phyloP scores from a whole-genome alignment of 2,888 invertebrate species.

The Gari tellinella region DNA sequence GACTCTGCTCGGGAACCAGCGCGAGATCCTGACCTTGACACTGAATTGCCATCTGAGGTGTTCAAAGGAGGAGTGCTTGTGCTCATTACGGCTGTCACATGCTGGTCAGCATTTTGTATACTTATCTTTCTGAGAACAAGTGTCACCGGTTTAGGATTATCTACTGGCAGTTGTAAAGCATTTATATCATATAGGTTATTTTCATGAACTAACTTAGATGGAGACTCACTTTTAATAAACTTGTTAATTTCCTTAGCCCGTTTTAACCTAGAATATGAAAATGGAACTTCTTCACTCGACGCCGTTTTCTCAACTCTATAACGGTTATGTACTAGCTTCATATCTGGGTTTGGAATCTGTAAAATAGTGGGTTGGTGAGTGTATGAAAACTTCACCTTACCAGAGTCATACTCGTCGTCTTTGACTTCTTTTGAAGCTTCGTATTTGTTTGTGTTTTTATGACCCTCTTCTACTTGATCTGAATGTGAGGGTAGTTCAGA shows the following conservation, averaged over 20 bases:
- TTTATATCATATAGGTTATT: too few relatives aligned
- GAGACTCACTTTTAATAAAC: slow-evolving; percentile 2
- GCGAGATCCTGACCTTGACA: slow-evolving; percentile 3
- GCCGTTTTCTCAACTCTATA: slow-evolving; percentile 30
- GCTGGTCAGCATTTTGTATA: slow-evolving; percentile 53
- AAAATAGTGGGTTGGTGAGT: slow-evolving; percentile 54
- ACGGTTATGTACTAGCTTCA: slow-evolving; percentile 36
- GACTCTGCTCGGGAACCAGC: slow-evolving; percentile 20
- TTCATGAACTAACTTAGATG: too few relatives aligned
- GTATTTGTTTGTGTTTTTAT: neutral
- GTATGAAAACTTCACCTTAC: slow-evolving; percentile 51
- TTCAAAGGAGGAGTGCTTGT: slow-evolving; percentile 13
- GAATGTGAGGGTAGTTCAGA: slow-evolving; percentile 47
- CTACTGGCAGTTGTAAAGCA: neutral
- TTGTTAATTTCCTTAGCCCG: slow-evolving; percentile 49
- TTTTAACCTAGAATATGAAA: slow-evolving; percentile 51
- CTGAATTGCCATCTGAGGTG: neutral
- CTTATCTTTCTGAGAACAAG: slow-evolving; percentile 59
- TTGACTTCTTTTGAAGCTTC: neutral
- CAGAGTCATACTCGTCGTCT: slow-evolving; percentile 1
- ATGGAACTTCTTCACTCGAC: slow-evolving; percentile 36
- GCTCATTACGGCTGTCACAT: slow-evolving; percentile 10
- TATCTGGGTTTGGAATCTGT: slow-evolving; percentile 50
- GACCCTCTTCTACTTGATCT: neutral
- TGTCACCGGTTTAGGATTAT: slow-evolving; percentile 48